phyloP scores from a whole-genome alignment of 2,888 invertebrate genomes.

The Phyllotreta cruciferae region DNA sequence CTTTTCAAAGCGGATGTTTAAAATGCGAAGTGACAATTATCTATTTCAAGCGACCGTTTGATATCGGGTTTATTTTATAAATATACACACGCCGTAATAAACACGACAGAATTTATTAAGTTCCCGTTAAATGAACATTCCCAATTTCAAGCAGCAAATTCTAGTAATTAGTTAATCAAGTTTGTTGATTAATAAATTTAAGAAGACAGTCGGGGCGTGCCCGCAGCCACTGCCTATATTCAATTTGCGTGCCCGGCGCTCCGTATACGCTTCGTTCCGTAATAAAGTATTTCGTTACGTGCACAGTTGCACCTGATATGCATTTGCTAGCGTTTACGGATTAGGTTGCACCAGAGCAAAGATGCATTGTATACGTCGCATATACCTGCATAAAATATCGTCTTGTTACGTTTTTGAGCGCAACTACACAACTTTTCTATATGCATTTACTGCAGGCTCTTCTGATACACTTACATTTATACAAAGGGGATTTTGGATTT shows the following conservation, averaged over 20 bases:
- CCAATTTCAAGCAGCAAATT: too few species aligned
- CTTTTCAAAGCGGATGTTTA: slow-evolving; percentile 30
- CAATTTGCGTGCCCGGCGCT: slow-evolving; percentile 30
- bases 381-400: slow-evolving; percentile 12
- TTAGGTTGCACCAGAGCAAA: slow-evolving; percentile 24
- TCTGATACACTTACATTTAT: too few species aligned
- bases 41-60: neutral
- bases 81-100: neutral
- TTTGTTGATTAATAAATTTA: too few species aligned
- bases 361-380: neutral
- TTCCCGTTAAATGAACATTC: too few species aligned
- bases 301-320: slow-evolving; percentile 36
- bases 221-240: slow-evolving; percentile 9
- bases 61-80: neutral
- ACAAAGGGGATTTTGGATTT: too few species aligned
- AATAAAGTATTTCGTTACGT: slow-evolving; percentile 38
- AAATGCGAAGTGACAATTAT: neutral
- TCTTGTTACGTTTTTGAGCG: slow-evolving; percentile 9
- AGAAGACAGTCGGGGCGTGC: neutral
- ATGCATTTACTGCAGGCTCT: too few species aligned
- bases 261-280: slow-evolving; percentile 15
- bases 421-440: too few species aligned
- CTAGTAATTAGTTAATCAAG: too few species aligned
- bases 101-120: neutral
- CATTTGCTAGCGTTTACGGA: slow-evolving; percentile 30